These are phyloP conservation scores for Eulemur rufifrons DNA, from an alignment of 2,113 vertebrate species.

Conservation along the genomic window DNA sequence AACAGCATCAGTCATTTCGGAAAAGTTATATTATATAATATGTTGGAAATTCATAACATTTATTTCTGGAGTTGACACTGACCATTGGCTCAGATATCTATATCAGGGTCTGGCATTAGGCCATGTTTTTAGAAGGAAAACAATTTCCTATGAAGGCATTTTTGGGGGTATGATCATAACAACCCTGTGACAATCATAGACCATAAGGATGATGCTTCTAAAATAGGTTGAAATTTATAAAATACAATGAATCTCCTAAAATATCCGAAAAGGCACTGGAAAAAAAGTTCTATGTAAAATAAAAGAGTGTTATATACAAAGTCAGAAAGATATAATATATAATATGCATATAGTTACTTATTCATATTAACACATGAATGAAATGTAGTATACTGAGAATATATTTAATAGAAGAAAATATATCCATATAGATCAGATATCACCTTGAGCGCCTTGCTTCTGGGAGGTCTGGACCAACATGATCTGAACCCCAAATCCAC, in stretches of 20 bases:
- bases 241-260: constrained; percentile 25
- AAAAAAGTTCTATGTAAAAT: constrained; percentile 32
- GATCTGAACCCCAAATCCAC: not conserved
- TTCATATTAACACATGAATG: constrained; percentile 2
- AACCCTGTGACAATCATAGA: constrained; percentile 28
- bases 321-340: not conserved
- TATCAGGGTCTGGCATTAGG: constrained; percentile 46
- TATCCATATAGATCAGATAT: not conserved
- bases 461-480: not conserved
- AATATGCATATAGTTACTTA: not conserved
- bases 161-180: not conserved
- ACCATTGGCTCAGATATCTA: constrained; percentile 41
- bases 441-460: not conserved
- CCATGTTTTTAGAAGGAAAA: constrained; percentile 65
- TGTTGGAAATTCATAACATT: constrained; percentile 62
- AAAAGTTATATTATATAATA: constrained; percentile 59
- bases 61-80: constrained; percentile 60
- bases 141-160: constrained; percentile 62
- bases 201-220: constrained; percentile 29
- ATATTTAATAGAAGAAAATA: not conserved
- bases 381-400: not conserved
- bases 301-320: constrained; percentile 26
- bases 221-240: constrained; percentile 45
- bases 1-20: constrained; percentile 64
- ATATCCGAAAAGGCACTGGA: constrained; percentile 22